Conservation (phyloP, 2,888 invertebrate species). For the Leucozona laternaria region DNA sequence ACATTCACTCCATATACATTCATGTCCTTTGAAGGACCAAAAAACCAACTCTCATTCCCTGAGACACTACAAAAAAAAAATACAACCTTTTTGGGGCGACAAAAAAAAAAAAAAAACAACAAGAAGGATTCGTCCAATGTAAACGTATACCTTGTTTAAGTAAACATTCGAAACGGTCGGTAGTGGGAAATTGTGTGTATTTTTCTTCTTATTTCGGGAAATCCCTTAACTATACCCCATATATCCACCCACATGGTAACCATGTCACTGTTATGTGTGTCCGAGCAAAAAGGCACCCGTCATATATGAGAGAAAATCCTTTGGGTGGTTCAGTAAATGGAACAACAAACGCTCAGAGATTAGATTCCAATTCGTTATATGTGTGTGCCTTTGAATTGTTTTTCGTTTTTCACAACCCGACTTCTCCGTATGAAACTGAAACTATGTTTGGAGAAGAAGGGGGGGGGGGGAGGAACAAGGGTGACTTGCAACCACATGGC, state of each 20-base stretch:
- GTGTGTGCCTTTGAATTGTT: conserved; percentile 54
- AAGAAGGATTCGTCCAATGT: conserved; percentile 37
- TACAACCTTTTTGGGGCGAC: background rate
- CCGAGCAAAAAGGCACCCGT: background rate
- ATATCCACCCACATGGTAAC: background rate
- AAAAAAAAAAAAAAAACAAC: conserved; percentile 18
- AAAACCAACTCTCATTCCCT: conserved; percentile 3
- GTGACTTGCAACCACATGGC: conserved; percentile 6
- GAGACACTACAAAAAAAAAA: conserved; percentile 14
- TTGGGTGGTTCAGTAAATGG: conserved; percentile 67
- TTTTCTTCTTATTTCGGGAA: conserved; percentile 30
- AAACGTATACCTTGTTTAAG: conserved; percentile 50
- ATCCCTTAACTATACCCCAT: conserved; percentile 52
- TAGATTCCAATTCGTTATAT: conserved; percentile 71
- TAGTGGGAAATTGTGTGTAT: conserved; percentile 19
- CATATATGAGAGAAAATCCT: conserved; percentile 43
- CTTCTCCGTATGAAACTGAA: background rate
- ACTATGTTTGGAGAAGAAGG: background rate
- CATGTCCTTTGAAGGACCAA: conserved; percentile 58
- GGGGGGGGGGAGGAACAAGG: background rate
- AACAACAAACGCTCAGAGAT: conserved; percentile 72
- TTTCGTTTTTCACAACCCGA: conserved; percentile 28
- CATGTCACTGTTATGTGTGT: conserved; percentile 51
- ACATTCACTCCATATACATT: conserved; percentile 45
- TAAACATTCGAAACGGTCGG: conserved; percentile 48